Percentiles rank a stretch among this genome's conserved stretches.
Evolutionary conservation across 1,140 invertebrate species (phyloP).

Genomic region (Ceratoteleas bidentatus): DNA sequence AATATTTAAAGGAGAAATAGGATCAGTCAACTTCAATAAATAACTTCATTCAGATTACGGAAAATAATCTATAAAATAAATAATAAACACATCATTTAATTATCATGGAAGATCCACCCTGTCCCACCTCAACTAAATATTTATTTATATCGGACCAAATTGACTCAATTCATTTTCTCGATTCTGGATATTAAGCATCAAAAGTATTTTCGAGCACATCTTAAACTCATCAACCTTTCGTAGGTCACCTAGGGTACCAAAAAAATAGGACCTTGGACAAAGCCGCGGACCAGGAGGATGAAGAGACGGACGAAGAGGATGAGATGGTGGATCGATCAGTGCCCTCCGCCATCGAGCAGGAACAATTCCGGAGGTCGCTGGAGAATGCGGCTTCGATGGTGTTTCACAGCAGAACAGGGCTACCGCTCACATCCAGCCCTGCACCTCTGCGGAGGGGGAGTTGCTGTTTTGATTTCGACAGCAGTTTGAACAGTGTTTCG

Average conservation of each 20-base stretch:
- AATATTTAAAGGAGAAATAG: no score
- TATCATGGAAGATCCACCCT: no score
- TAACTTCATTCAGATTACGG: no score
- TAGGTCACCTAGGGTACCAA: conserved; percentile 16
- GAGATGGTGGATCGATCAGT: conserved; percentile 78
- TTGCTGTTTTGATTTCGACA: conserved; percentile 92
- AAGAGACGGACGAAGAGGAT: conserved; percentile 54
- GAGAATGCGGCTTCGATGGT: conserved; percentile 92
- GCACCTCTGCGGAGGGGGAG: conserved; percentile 89
- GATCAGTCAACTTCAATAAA: no score
- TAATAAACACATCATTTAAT: no score
- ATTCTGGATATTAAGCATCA: no score
- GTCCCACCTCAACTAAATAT: no score
- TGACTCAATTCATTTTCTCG: no score
- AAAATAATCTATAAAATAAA: no score
- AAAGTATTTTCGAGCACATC: no score
- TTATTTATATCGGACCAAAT: no score
- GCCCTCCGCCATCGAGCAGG: conserved; percentile 87
- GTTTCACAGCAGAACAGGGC: conserved; percentile 90
- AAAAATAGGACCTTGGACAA: conserved; percentile 18
- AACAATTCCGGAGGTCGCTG: conserved; percentile 88
- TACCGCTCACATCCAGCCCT: conserved; percentile 93
- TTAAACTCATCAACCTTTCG: not conserved
- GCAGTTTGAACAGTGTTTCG: conserved; percentile 88
- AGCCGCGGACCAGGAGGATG: conserved; percentile 23